These are phyloP conservation scores for Trichogramma dendrolimi DNA, from an alignment of 2,888 invertebrate genomes.

Conservation along the genomic window DNA sequence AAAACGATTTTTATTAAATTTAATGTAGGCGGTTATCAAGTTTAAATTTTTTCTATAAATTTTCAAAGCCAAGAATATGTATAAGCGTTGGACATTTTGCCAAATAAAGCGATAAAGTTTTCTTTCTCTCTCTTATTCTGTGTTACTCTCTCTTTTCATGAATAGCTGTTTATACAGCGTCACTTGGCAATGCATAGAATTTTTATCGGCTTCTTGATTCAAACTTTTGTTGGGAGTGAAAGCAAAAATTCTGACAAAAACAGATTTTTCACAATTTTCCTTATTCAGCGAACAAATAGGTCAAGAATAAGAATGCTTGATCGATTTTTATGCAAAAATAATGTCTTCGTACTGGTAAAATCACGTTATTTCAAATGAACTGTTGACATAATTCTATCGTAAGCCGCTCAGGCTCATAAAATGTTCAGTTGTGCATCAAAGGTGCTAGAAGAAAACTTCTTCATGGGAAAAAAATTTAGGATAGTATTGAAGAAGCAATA, in stretches of 20 bases:
- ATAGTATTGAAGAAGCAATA: no score
- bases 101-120: constrained; percentile 13
- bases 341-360: background rate
- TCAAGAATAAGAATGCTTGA: constrained; percentile 12
- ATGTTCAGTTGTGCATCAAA: no score
- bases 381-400: no score
- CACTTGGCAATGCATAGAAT: constrained; percentile 30
- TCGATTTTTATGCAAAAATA: background rate
- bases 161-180: constrained; percentile 25
- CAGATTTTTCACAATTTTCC: constrained; percentile 17
- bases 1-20: no score
- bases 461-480: no score
- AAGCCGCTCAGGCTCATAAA: no score
- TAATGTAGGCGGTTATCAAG: background rate
- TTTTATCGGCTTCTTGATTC: constrained; percentile 28
- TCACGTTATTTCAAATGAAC: no score
- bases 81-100: background rate
- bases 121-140: constrained; percentile 3
- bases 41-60: constrained; percentile 7
- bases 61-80: background rate
- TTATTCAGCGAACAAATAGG: constrained; percentile 15
- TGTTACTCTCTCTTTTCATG: background rate
- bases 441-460: no score
- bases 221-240: constrained; percentile 24
- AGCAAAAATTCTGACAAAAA: constrained; percentile 25